These are phyloP conservation scores for Eumaeus atala DNA, from an alignment of 1,140 invertebrate species.

Conservation along the genomic window DNA sequence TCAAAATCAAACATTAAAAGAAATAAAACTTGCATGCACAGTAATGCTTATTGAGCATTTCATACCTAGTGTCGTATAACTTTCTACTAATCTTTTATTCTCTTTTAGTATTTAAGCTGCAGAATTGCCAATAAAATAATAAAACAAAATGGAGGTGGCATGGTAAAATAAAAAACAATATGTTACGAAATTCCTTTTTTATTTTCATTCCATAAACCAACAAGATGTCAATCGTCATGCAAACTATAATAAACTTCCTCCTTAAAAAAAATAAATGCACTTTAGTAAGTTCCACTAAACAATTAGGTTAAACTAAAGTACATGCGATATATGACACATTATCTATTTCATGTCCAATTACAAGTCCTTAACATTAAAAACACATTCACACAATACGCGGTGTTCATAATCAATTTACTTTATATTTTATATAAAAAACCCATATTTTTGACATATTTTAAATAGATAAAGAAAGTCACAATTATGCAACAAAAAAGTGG, in stretches of 20 bases:
- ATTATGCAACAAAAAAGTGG: too few species aligned
- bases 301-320: constrained; percentile 46
- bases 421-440: too few species aligned
- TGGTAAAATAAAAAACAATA: constrained; percentile 27
- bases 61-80: too few species aligned
- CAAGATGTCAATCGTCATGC: constrained; percentile 49
- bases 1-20: too few species aligned
- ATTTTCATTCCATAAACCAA: constrained; percentile 64
- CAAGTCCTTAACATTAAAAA: constrained; percentile 5
- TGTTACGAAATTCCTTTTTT: constrained; percentile 51
- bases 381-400: constrained; percentile 11
- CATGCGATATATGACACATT: constrained; percentile 66
- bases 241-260: constrained; percentile 40
- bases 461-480: too few species aligned
- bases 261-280: constrained; percentile 63
- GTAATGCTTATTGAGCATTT: too few species aligned
- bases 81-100: too few species aligned
- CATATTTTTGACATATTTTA: background rate
- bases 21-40: too few species aligned
- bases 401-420: constrained; percentile 6
- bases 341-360: constrained; percentile 23
- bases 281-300: constrained; percentile 45
- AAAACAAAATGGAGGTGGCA: too few species aligned
- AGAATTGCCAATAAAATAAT: too few species aligned
- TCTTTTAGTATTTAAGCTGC: too few species aligned